Percentiles rank a stretch among this genome's conserved stretches.
Evolutionary conservation across 2,113 vertebrate genomes (phyloP).

Genomic region (Bungarus multicinctus): DNA sequence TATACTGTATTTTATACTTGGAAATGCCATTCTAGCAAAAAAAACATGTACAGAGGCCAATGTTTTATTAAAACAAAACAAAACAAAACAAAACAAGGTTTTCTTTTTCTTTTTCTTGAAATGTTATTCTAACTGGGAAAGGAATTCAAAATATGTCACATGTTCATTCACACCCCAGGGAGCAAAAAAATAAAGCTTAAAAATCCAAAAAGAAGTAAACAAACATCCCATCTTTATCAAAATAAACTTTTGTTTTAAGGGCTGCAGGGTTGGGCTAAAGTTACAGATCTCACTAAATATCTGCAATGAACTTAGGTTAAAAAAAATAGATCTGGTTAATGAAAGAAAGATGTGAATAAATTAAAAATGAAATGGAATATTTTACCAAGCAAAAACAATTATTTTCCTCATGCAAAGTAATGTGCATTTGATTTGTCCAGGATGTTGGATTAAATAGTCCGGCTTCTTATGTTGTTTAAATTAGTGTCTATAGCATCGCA

Average conservation of each 20-base stretch:
- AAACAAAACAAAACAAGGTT: neutral
- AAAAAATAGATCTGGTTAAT: neutral
- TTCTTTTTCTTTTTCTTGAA: neutral
- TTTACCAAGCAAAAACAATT: conserved; percentile 22
- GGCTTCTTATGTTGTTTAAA: neutral
- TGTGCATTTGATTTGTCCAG: neutral
- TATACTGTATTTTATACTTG: no score
- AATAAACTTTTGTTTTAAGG: neutral
- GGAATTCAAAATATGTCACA: conserved; percentile 2
- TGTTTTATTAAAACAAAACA: neutral
- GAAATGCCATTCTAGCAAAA: neutral
- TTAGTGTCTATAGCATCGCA: neutral
- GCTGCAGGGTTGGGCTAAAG: neutral
- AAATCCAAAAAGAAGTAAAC: neutral
- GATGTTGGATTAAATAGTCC: neutral
- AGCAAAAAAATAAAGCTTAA: neutral
- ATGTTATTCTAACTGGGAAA: neutral
- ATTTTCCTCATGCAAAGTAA: neutral
- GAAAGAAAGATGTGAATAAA: conserved; percentile 8
- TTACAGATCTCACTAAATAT: conserved; percentile 1
- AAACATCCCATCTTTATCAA: neutral
- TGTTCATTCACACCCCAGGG: neutral
- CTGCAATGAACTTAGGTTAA: conserved; percentile 5
- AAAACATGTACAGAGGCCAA: neutral
- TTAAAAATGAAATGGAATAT: neutral